These are phyloP conservation scores for Probaryconus sp. DNA, from an alignment of 1,140 invertebrate species.

Conservation along the genomic window DNA sequence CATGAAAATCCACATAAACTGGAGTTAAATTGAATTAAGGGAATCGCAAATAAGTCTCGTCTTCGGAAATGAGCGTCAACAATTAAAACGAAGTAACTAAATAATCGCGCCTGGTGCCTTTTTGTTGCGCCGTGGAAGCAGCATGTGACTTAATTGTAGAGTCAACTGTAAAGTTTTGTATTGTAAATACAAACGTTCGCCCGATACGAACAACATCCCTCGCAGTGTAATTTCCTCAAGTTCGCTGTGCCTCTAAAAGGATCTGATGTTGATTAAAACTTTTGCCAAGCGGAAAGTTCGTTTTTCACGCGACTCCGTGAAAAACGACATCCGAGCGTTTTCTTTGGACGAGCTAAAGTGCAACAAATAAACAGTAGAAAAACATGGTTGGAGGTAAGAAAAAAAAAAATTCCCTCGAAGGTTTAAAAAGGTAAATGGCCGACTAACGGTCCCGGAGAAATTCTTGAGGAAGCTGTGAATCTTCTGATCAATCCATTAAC, in stretches of 20 bases:
- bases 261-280: slow-evolving; percentile 53
- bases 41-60: slow-evolving; percentile 15
- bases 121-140: not conserved
- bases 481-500: slow-evolving; percentile 49
- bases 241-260: slow-evolving; percentile 26
- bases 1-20: slow-evolving; percentile 11
- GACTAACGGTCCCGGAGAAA: not conserved
- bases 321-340: slow-evolving; percentile 24
- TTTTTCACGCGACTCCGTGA: slow-evolving; percentile 29
- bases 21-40: slow-evolving; percentile 15
- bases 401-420: not conserved
- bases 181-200: slow-evolving; percentile 44
- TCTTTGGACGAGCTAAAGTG: slow-evolving; percentile 19
- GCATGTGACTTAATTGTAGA: slow-evolving; percentile 36
- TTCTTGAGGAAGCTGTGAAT: slow-evolving; percentile 29
- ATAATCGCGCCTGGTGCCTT: slow-evolving; percentile 14
- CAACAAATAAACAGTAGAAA: slow-evolving; percentile 25
- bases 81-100: slow-evolving; percentile 37
- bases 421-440: slow-evolving; percentile 19
- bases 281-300: slow-evolving; percentile 39
- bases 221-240: slow-evolving; percentile 23
- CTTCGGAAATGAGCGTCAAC: slow-evolving; percentile 21
- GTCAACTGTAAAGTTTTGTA: slow-evolving; percentile 50
- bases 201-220: slow-evolving; percentile 19
- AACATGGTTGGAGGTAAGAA: too few relatives aligned